phyloP scores from a whole-genome alignment of 2,113 vertebrate genomes.

The Equus przewalskii region DNA sequence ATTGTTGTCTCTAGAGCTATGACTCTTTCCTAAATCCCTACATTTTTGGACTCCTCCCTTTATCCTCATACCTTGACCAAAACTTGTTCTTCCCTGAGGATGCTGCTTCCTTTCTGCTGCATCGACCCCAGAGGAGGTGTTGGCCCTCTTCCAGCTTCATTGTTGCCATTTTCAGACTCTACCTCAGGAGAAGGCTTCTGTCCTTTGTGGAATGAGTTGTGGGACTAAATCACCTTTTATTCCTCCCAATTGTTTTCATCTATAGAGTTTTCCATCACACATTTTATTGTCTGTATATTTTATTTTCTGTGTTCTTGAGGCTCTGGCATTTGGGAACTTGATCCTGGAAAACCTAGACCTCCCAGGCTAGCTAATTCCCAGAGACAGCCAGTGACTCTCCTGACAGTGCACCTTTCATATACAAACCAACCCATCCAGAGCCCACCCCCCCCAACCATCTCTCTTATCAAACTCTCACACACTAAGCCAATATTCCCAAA shows the following conservation, averaged over 20 bases:
- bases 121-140: too few species aligned
- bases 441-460: not conserved
- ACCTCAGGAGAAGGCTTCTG: not conserved
- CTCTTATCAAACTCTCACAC: not conserved
- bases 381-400: not conserved
- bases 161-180: not conserved
- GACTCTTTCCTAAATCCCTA: not conserved
- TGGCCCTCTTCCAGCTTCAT: not conserved
- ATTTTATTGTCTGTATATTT: not conserved
- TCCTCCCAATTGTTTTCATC: not conserved
- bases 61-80: not conserved
- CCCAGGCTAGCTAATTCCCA: not conserved
- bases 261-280: not conserved
- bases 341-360: not conserved
- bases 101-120: not conserved
- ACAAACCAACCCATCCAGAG: not conserved
- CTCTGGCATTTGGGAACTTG: not conserved
- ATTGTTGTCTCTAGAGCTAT: not conserved
- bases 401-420: not conserved
- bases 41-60: not conserved
- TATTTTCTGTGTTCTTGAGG: not conserved
- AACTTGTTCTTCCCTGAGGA: not conserved
- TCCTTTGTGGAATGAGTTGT: not conserved
- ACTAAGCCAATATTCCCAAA: not conserved
- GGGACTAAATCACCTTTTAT: not conserved